phyloP scores from a whole-genome alignment of 2,888 invertebrate species.

The Rhagonycha lutea region DNA sequence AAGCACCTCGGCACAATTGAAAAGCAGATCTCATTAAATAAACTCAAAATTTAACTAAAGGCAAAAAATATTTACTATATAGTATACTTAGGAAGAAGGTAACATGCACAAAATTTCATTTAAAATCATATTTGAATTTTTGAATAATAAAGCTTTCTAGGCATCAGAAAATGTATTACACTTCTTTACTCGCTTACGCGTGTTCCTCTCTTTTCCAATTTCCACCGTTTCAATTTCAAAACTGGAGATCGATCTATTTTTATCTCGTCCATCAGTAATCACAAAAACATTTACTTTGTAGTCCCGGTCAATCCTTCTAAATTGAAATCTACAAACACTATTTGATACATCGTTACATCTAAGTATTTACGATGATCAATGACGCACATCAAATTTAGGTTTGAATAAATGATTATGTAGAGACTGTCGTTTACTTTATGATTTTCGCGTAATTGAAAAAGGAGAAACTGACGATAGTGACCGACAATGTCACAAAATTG shows the following conservation, averaged over 20 bases:
- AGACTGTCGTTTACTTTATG: constrained; percentile 16
- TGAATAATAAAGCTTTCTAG: constrained; percentile 49
- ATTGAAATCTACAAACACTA: constrained; percentile 35
- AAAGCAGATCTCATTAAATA: not conserved
- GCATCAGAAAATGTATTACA: constrained; percentile 38
- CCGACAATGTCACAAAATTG: constrained; percentile 55
- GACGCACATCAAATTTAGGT: constrained; percentile 32
- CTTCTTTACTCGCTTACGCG: constrained; percentile 44
- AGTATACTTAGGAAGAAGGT: not conserved
- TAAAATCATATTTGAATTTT: constrained; percentile 51
- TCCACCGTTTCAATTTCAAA: constrained; percentile 50
- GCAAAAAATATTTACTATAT: not conserved
- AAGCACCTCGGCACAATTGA: constrained; percentile 7
- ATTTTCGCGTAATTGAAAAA: constrained; percentile 42
- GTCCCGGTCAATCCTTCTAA: constrained; percentile 39
- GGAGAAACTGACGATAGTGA: constrained; percentile 35
- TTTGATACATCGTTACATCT: constrained; percentile 33
- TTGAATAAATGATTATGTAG: constrained; percentile 15
- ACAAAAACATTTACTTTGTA: constrained; percentile 42
- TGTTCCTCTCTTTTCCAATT: constrained; percentile 47
- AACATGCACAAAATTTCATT: not conserved
- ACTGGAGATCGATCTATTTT: constrained; percentile 49
- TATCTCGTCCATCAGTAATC: constrained; percentile 51
- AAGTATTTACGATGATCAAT: constrained; percentile 20
- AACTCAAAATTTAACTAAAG: not conserved